A percentile compares a stretch with the other conserved stretches of the same genome.
These are phyloP conservation scores for Lutraria rhynchaena DNA, from an alignment of 1,140 invertebrate genomes.

Conservation along the genomic window DNA sequence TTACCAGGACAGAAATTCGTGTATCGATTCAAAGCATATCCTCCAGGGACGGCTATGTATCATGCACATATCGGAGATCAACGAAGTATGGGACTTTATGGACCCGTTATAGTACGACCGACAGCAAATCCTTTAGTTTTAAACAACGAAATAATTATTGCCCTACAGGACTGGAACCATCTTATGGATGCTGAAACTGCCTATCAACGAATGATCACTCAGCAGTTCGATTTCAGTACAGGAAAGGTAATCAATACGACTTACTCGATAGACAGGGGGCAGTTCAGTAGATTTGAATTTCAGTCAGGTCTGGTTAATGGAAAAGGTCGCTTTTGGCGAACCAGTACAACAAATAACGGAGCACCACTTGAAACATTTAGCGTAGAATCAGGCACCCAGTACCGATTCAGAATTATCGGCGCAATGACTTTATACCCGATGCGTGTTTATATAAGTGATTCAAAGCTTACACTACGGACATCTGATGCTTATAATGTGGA, in stretches of 20 bases:
- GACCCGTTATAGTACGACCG: conserved; percentile 67
- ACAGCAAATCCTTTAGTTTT: not conserved
- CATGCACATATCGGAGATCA: conserved; percentile 77
- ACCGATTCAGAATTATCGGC: conserved; percentile 45
- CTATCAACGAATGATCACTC: conserved; percentile 62
- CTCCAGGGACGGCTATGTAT: conserved; percentile 75
- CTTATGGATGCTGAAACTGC: conserved; percentile 61
- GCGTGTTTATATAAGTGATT: conserved; percentile 35
- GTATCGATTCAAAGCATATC: conserved; percentile 85
- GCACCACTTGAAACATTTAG: conserved; percentile 62
- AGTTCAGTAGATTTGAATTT: conserved; percentile 60
- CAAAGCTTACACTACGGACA: not conserved
- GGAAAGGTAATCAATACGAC: conserved; percentile 1
- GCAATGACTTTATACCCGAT: conserved; percentile 48
- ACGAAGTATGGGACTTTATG: conserved; percentile 71
- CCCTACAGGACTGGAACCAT: conserved; percentile 70
- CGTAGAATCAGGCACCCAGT: not conserved
- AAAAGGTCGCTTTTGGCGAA: conserved; percentile 61
- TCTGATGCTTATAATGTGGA: conserved; percentile 40
- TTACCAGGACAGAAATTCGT: conserved; percentile 91
- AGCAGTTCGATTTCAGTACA: not conserved
- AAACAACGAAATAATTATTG: conserved; percentile 52
- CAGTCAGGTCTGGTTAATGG: conserved; percentile 75
- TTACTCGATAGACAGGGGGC: conserved; percentile 41
- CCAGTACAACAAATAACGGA: conserved; percentile 55